Conservation (phyloP, 2,888 invertebrate species). For the Argyra leucocephala region DNA sequence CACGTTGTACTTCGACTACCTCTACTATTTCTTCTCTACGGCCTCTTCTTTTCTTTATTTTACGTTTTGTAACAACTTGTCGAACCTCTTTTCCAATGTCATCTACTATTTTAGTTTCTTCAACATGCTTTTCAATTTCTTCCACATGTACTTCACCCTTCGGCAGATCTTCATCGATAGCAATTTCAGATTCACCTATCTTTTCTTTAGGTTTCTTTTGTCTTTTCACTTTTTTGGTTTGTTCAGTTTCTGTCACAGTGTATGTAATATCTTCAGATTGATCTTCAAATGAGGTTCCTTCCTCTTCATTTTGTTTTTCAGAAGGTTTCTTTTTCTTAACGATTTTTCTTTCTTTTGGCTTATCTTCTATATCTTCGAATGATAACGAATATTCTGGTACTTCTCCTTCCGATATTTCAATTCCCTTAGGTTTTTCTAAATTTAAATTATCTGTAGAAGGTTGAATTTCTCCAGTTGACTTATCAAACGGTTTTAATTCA, state of each 20-base stretch:
- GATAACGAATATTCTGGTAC: constrained; percentile 15
- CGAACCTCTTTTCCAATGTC: constrained; percentile 32
- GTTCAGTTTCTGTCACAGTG: background rate
- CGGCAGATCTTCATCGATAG: constrained; percentile 36
- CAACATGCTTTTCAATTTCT: constrained; percentile 31
- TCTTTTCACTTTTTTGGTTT: constrained; percentile 21
- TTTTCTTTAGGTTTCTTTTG: constrained; percentile 17
- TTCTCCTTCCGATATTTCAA: constrained; percentile 10
- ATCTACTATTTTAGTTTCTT: constrained; percentile 39
- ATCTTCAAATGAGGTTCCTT: constrained; percentile 19
- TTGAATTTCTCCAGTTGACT: background rate
- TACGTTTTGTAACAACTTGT: constrained; percentile 36
- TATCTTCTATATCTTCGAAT: constrained; percentile 17
- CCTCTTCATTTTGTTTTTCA: constrained; percentile 14
- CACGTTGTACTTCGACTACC: constrained; percentile 40
- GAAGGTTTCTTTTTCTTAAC: constrained; percentile 24
- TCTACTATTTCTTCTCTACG: constrained; percentile 42
- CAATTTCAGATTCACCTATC: constrained; percentile 37
- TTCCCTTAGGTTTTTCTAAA: background rate
- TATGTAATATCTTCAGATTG: constrained; percentile 15
- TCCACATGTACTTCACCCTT: constrained; percentile 36
- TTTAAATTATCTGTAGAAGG: background rate
- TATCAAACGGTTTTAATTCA: constrained; percentile 30
- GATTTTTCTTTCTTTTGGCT: constrained; percentile 24
- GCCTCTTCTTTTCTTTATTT: constrained; percentile 41